Evolutionary conservation across 2,888 invertebrate genomes (phyloP).

Genomic region (Rugalucina vietnamica): DNA sequence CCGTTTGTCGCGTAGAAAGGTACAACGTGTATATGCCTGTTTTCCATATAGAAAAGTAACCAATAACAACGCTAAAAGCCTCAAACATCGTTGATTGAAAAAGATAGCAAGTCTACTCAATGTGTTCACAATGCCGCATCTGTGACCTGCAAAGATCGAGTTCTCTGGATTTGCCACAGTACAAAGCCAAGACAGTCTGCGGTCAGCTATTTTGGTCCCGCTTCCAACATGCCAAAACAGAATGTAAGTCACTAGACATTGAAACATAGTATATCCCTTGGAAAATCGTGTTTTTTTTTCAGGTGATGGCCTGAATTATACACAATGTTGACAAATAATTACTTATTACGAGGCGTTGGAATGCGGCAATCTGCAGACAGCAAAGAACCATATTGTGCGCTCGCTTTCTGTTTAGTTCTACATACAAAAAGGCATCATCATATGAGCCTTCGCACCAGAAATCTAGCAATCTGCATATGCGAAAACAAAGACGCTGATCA

Average conservation of each 20-base stretch:
- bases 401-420: neutral
- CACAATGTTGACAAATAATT: slow-evolving; percentile 5
- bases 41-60: neutral
- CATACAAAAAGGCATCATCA: neutral
- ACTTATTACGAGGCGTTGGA: neutral
- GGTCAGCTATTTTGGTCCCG: neutral
- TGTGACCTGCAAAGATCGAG: too few species aligned
- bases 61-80: too few species aligned
- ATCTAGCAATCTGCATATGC: too few species aligned
- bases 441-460: too few species aligned
- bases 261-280: neutral
- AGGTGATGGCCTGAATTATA: neutral
- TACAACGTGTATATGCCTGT: neutral
- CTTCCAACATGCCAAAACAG: neutral
- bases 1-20: neutral
- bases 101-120: too few species aligned
- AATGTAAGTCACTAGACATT: neutral
- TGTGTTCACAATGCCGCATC: too few species aligned
- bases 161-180: too few species aligned
- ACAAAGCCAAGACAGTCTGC: too few species aligned
- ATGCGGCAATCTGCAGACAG: neutral
- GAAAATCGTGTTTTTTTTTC: neutral
- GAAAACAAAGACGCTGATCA: neutral
- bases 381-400: neutral
- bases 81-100: too few species aligned